Base-by-base conservation (phyloP, 2,113 vertebrate species). In the Dunckerocampus dactyliophorus region DNA sequence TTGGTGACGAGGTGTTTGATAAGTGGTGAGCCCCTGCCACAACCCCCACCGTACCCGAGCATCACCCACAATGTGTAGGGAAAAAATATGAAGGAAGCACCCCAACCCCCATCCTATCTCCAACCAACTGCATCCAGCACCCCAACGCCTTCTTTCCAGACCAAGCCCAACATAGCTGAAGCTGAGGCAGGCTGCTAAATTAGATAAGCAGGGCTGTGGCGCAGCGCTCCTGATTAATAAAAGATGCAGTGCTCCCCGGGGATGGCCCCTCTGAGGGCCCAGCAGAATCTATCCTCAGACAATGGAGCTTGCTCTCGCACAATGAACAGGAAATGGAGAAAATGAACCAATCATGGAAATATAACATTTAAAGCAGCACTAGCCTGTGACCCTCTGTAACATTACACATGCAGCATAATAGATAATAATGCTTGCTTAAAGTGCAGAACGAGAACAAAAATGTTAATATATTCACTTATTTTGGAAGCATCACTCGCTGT, bases 141-240 rank as follows among this genome's bases (percentile, higher is more conserved):
- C 71, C 59, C 31, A 61, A 74, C 79, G 69, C 78, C 82, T 63
- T 75, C 84, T 83, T 69, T 79, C 76, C 75, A 74, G 75, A 62
- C 67, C 80, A 62, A 85, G 69, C 77, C 71, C 74, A 75, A 78
- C 87, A 77, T 80, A 79, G 85, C 83, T 85, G 86, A 80, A 84
- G 86, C 66, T 72, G 79, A 88, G 85, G 82, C 84, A 71, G 85
- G 85, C 89, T 91, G 89, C 83, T 91, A 90, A 91, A 90, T 91
- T 90, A 90, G 89, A 92, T 91, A 92, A 92, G 89, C 91, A 67
- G 77, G 87, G 75, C 83, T 85, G 88, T 84, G 88, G 85, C 73
- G 72, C 87, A 78, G 85, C 67, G 70, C 77, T 86, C 83, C 88
- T 91, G 90, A 91, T 91, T 90, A 92, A 92, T 92, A 91, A 92